Percentiles rank a stretch among this genome's conserved stretches.
Evolutionary conservation across 2,888 invertebrate species (phyloP).

Genomic region (Euzophera pinguis): DNA sequence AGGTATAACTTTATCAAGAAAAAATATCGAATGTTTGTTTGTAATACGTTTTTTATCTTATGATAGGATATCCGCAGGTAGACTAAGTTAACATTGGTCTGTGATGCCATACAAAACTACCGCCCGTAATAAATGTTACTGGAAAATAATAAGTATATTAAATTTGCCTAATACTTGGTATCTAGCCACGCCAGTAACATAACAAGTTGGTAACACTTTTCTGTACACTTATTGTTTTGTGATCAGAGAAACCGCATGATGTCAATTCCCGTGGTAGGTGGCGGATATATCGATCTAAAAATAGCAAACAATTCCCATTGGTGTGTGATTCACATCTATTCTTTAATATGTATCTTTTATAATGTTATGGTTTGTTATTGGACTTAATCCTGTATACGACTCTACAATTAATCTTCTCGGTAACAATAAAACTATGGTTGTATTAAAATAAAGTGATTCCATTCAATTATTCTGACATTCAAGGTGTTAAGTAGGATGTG

Average conservation of each 20-base stretch:
- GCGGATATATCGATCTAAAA: constrained; percentile 5
- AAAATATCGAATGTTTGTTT: too few relatives aligned
- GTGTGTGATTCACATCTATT: neutral
- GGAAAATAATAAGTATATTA: too few relatives aligned
- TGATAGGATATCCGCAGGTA: too few relatives aligned
- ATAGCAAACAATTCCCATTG: constrained; percentile 2
- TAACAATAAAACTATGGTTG: neutral
- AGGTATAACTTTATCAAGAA: too few relatives aligned
- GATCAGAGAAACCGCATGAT: neutral
- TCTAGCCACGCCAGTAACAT: too few relatives aligned
- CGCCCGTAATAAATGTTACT: too few relatives aligned
- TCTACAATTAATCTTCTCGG: neutral
- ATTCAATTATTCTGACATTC: neutral
- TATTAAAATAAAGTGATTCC: neutral
- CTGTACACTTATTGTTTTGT: neutral
- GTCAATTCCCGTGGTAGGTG: neutral
- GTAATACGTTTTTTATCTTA: too few relatives aligned
- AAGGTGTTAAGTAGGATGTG: too few relatives aligned
- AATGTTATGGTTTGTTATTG: neutral
- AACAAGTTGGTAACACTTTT: neutral
- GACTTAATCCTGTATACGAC: neutral
- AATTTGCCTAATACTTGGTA: too few relatives aligned
- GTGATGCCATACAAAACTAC: too few relatives aligned
- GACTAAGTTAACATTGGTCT: too few relatives aligned
- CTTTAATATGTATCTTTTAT: neutral